These are phyloP conservation scores for Bemisia tabaci DNA, from an alignment of 1,140 invertebrate genomes.

Conservation along the genomic window DNA sequence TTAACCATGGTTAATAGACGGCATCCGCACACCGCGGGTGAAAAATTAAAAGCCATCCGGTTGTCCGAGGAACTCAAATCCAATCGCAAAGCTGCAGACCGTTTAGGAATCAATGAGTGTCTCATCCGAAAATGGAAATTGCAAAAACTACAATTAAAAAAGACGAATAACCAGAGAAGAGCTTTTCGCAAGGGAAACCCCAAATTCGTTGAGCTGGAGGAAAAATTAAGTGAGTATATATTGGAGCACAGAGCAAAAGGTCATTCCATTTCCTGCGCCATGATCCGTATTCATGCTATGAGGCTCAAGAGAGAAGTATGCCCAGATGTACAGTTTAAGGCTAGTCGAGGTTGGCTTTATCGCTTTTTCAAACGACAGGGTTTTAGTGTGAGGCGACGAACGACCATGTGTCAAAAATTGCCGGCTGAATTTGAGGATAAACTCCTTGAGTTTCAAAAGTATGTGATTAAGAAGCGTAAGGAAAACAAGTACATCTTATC, in stretches of 20 bases:
- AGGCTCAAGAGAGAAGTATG: neutral
- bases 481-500: constrained; percentile 10
- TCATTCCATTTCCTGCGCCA: neutral
- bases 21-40: neutral
- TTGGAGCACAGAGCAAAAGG: neutral
- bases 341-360: constrained; percentile 7
- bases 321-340: constrained; percentile 7
- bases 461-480: constrained; percentile 10
- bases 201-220: neutral
- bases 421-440: constrained; percentile 13
- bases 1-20: neutral
- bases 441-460: constrained; percentile 10
- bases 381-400: constrained; percentile 3
- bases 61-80: neutral
- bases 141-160: neutral
- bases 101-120: neutral
- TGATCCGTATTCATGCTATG: neutral
- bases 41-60: neutral
- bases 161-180: neutral
- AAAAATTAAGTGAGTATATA: neutral
- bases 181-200: neutral
- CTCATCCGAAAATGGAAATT: neutral
- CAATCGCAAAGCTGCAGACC: neutral
- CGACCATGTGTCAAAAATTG: constrained; percentile 11
- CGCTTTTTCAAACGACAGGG: constrained; percentile 8